Evolutionary conservation across 2,797 vertebrate species (phyloP), one percentile per base, ranked within the genome.

Genomic region (Myotis findleyi): DNA sequence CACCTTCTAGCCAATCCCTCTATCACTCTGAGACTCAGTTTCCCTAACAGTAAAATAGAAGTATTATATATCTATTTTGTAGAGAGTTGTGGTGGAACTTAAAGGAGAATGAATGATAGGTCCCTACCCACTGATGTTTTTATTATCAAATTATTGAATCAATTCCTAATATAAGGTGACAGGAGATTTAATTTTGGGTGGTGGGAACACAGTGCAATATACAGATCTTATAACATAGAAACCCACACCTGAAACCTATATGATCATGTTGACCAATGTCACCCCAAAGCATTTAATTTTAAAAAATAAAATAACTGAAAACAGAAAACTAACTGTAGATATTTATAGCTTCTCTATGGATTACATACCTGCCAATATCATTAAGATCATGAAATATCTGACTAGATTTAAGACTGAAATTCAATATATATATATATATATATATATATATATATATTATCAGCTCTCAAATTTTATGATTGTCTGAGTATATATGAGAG

Each of bases 81-180:
- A 71, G 36, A 71, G 23, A 82, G 51, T 66, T 38, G 38, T 53
- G 82, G 11, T 57, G 9, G 57, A 47, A 87, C 82, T 79, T 55
- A 81, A 89, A 94, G 18, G 44, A 87, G 20, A 95, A 93, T 53
- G 11, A 89, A 76, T 93, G 18, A 2, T 69, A 93, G 68, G n/a
- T 68, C 21, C 47, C 13, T 59, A 47, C 7, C 10, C 41, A 38
- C 2, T 59, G 41, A 14, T 36, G 25, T 17, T 76, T 36, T 84
- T 33, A 84, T 41, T 47, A 38, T 72, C 59, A 90, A 93, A 53
- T 79, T 86, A 79, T 49, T 81, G 91, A 89, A 75, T 81, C 69
- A 77, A 36, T 66, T 85, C 59, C 59, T 62, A 62, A 62, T 30
- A 30, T 62, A 30, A 30, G 27, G 12, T 62, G 59, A 30, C 12